These are phyloP conservation scores for Peromyscus attwateri DNA, from an alignment of 2,797 vertebrate genomes.

Conservation along the genomic window DNA sequence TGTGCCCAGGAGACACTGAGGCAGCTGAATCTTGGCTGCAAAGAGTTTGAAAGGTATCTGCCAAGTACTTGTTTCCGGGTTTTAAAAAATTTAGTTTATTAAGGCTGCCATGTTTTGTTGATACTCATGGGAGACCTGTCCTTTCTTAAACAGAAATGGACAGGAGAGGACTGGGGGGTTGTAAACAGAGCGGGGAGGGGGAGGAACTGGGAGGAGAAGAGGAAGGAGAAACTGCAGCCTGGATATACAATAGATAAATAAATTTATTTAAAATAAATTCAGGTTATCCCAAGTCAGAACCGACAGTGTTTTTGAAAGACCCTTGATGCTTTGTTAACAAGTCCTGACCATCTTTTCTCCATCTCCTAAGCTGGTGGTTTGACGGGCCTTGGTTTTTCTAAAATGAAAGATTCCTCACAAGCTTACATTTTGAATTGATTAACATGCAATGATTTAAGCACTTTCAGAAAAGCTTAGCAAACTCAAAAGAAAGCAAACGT, in stretches of 20 bases:
- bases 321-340: not conserved
- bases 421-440: slow-evolving; percentile 34
- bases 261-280: not conserved
- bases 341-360: slow-evolving; percentile 36
- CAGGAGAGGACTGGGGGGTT: not conserved
- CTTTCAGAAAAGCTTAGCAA: slow-evolving; percentile 13
- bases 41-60: slow-evolving; percentile 5
- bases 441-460: not conserved
- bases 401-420: not conserved
- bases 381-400: not conserved
- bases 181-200: no score
- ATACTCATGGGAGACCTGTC: not conserved
- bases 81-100: not conserved
- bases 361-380: slow-evolving; percentile 17
- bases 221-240: not conserved
- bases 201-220: not conserved
- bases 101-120: not conserved
- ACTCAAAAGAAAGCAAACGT: not conserved
- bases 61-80: not conserved
- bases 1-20: not conserved
- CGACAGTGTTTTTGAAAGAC: slow-evolving; percentile 34
- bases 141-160: not conserved
- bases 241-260: not conserved
- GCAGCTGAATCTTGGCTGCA: slow-evolving; percentile 17
- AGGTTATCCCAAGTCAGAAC: slow-evolving; percentile 64